phyloP scores from a whole-genome alignment of 2,113 vertebrate genomes.

The Trogon melanurus region DNA sequence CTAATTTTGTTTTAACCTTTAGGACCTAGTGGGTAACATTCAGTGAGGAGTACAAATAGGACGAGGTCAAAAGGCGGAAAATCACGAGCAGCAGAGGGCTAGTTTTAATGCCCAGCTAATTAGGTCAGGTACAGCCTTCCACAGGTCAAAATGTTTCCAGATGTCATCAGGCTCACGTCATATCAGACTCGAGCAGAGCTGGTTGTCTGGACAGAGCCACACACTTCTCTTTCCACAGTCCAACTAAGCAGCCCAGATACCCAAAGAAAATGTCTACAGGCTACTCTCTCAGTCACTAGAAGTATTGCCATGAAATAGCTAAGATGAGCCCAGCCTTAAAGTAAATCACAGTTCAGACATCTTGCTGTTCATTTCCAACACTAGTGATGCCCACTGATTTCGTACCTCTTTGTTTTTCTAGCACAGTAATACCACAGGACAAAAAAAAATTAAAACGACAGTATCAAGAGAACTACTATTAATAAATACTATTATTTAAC shows the following conservation, averaged over 20 bases:
- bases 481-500: background rate
- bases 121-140: background rate
- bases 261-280: background rate
- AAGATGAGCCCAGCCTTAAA: background rate
- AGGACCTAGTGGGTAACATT: background rate
- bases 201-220: background rate
- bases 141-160: constrained; percentile 15
- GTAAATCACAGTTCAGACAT: background rate
- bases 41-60: background rate
- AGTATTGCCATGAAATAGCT: background rate
- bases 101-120: background rate
- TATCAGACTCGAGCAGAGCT: background rate
- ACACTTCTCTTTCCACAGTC: background rate
- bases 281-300: background rate
- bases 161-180: background rate
- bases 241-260: background rate
- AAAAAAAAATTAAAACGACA: background rate
- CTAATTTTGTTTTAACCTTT: background rate
- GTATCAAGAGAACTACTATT: background rate
- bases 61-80: constrained; percentile 10
- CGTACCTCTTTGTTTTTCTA: background rate
- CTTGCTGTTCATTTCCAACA: background rate
- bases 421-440: background rate
- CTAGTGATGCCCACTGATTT: background rate
- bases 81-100: background rate